These are phyloP conservation scores for Sebastes alutus DNA, from an alignment of 2,797 vertebrate species.

Conservation along the genomic window DNA sequence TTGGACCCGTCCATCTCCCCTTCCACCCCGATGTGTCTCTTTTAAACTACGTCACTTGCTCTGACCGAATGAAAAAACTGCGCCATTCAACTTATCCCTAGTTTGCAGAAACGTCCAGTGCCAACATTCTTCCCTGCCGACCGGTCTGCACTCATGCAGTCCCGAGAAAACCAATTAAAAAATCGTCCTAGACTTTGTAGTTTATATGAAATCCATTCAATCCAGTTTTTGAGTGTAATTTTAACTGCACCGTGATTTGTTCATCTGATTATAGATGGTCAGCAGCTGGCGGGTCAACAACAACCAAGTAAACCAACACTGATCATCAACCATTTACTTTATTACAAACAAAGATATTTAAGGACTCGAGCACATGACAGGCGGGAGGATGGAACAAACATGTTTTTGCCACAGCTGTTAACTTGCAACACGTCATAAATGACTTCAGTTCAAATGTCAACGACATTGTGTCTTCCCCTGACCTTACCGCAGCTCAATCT, in stretches of 20 bases:
- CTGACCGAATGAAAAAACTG: no score
- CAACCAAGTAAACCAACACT: background rate
- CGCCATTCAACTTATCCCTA: no score
- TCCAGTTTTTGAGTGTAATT: background rate
- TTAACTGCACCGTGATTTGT: background rate
- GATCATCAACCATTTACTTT: background rate
- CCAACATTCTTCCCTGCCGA: no score
- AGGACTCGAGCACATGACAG: conserved; percentile 1
- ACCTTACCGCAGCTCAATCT: conserved; percentile 1
- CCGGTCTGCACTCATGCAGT: background rate
- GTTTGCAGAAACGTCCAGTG: no score
- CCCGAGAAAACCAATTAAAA: background rate
- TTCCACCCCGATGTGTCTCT: accelerated
- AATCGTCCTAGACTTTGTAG: background rate
- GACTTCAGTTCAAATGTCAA: conserved; percentile 23
- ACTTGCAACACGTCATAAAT: background rate
- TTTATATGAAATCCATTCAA: background rate
- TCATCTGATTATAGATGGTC: conserved; percentile 1
- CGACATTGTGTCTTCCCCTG: background rate
- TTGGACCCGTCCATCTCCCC: accelerated
- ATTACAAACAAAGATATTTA: conserved; percentile 7
- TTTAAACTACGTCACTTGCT: no score
- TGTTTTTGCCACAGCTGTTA: background rate
- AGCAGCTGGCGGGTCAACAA: background rate
- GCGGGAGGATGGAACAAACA: background rate